Evolutionary conservation across 1,140 invertebrate genomes (phyloP).

Genomic region (Lepidurus apus): DNA sequence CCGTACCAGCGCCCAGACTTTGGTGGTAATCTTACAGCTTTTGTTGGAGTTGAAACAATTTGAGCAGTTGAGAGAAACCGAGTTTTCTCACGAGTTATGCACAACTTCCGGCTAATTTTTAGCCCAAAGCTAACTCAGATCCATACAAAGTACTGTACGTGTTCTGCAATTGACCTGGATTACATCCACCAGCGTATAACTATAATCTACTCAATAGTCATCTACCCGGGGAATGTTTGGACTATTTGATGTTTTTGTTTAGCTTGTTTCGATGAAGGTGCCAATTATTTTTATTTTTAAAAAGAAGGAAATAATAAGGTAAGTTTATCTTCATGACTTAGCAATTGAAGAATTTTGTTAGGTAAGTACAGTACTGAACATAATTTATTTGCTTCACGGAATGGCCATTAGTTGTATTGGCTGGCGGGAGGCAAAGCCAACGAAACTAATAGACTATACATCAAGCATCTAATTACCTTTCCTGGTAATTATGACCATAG

Average conservation of each 20-base stretch:
- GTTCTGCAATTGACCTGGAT: background rate
- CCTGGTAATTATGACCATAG: background rate
- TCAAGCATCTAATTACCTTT: constrained; percentile 15
- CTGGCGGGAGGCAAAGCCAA: background rate
- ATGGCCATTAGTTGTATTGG: background rate
- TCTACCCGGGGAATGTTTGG: too few relatives aligned
- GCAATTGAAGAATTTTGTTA: background rate
- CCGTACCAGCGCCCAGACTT: background rate
- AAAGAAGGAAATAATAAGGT: background rate
- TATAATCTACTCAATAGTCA: too few relatives aligned
- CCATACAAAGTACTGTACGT: background rate
- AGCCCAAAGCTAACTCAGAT: too few relatives aligned
- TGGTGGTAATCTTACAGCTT: background rate
- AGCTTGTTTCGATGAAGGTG: background rate
- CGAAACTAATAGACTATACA: background rate
- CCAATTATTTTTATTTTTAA: background rate
- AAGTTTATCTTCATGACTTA: background rate
- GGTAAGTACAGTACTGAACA: background rate
- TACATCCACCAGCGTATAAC: too few relatives aligned
- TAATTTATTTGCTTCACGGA: constrained; percentile 13
- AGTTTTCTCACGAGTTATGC: background rate
- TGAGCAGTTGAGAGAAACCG: background rate
- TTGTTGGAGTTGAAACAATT: background rate
- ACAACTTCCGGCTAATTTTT: background rate
- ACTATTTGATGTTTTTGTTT: background rate